These are phyloP conservation scores for Oscheius sp. DNA, from an alignment of 2,888 invertebrate species.

Conservation along the genomic window DNA sequence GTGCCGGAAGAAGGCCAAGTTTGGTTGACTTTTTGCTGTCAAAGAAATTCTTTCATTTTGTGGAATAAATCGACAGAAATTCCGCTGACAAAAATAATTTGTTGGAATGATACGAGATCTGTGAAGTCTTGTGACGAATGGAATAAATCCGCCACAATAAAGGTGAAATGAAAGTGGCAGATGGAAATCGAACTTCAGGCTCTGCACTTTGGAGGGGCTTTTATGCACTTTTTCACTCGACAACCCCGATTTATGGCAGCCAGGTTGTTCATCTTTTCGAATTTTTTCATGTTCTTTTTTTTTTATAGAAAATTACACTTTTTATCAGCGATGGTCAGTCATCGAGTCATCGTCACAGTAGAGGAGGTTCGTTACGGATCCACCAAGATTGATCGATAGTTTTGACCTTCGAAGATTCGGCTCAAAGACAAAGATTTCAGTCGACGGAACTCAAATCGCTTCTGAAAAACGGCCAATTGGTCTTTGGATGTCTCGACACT, in stretches of 20 bases:
- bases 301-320: slow-evolving; percentile 78
- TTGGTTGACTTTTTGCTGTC: slow-evolving; percentile 82
- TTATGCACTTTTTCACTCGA: slow-evolving; percentile 81
- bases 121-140: slow-evolving; percentile 50
- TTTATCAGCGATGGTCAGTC: slow-evolving; percentile 63
- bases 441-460: slow-evolving; percentile 75
- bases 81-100: slow-evolving; percentile 37
- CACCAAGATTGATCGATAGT: neutral
- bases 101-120: slow-evolving; percentile 85
- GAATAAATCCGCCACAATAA: slow-evolving; percentile 54
- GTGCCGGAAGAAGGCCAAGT: slow-evolving; percentile 28
- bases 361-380: slow-evolving; percentile 21
- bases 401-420: neutral
- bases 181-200: slow-evolving; percentile 33
- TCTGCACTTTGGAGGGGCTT: slow-evolving; percentile 75
- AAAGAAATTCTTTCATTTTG: slow-evolving; percentile 83
- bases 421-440: too few species aligned
- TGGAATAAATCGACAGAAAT: slow-evolving; percentile 78
- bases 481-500: slow-evolving; percentile 82
- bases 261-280: too few species aligned
- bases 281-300: too few species aligned
- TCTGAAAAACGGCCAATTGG: slow-evolving; percentile 80
- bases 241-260: slow-evolving; percentile 84
- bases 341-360: slow-evolving; percentile 60
- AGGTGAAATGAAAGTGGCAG: slow-evolving; percentile 30